A percentile compares a stretch with the other conserved stretches of the same genome.
These are phyloP conservation scores for Puffinus mauretanicus DNA, from an alignment of 2,113 vertebrate species.

Conservation along the genomic window DNA sequence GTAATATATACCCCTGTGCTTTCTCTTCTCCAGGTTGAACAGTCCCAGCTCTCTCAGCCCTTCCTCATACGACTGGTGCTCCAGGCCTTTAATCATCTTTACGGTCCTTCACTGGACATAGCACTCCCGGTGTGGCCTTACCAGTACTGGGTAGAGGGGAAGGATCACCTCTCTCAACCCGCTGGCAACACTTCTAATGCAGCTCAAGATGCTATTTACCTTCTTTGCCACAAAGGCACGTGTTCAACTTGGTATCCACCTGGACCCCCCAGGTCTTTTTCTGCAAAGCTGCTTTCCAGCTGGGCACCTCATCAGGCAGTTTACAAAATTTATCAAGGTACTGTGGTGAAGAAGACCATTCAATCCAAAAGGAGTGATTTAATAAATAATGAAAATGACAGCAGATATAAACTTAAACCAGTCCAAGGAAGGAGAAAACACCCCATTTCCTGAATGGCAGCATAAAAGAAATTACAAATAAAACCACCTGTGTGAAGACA, in stretches of 20 bases:
- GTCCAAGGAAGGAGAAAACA: neutral
- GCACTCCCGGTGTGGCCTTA: no score
- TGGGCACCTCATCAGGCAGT: neutral
- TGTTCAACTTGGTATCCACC: neutral
- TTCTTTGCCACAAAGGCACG: neutral
- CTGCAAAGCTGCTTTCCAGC: neutral
- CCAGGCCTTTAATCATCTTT: neutral
- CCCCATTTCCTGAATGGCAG: neutral
- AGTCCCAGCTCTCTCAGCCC: neutral
- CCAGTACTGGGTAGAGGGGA: neutral
- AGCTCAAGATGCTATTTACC: neutral
- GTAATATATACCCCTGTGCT: no score
- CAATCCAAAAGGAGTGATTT: neutral
- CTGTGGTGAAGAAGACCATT: neutral
- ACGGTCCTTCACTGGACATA: neutral
- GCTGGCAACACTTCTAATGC: neutral
- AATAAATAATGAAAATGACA: neutral
- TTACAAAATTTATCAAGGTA: neutral
- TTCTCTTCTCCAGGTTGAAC: neutral
- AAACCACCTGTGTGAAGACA: neutral
- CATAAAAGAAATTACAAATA: neutral
- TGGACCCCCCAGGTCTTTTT: neutral
- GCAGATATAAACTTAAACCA: neutral
- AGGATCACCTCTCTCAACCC: neutral
- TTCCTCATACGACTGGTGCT: neutral